Evolutionary conservation across 1,140 invertebrate species (phyloP).

Genomic region (Drosophila lini): DNA sequence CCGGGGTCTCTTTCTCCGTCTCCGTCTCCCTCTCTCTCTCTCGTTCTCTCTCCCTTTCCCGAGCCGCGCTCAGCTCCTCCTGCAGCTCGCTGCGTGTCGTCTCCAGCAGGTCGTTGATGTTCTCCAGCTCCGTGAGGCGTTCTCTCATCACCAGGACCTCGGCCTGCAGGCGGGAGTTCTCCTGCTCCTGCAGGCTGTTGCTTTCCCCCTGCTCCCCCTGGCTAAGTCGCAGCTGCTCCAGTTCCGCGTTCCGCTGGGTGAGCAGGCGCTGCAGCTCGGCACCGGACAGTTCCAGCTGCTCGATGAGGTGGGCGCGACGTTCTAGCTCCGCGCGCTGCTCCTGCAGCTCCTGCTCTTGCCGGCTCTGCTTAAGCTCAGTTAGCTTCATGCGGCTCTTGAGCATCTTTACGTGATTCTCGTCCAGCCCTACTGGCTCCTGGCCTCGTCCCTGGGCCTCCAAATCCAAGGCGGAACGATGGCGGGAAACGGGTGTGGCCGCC

Average conservation of each 20-base stretch:
- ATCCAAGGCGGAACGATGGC: conserved; percentile 75
- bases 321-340: conserved; percentile 55
- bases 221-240: conserved; percentile 27
- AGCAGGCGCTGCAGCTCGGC: conserved; percentile 36
- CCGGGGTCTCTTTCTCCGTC: conserved; percentile 87
- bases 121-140: conserved; percentile 53
- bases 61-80: conserved; percentile 48
- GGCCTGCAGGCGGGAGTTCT: conserved; percentile 42
- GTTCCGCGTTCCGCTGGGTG: conserved; percentile 32
- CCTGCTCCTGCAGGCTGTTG: conserved; percentile 34
- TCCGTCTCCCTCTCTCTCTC: conserved; percentile 87
- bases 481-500: conserved; percentile 48
- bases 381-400: conserved; percentile 67
- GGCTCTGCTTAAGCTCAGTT: conserved; percentile 60
- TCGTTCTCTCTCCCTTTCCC: conserved; percentile 85
- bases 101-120: conserved; percentile 62
- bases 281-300: conserved; percentile 52
- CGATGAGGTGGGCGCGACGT: conserved; percentile 40
- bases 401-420: conserved; percentile 60
- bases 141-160: conserved; percentile 39
- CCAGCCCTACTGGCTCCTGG: conserved; percentile 18
- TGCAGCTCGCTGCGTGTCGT: conserved; percentile 71
- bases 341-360: conserved; percentile 63
- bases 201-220: background rate
- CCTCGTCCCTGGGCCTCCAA: conserved; percentile 48